Conservation (phyloP, 2,888 invertebrate genomes). For the Formica aserva region DNA sequence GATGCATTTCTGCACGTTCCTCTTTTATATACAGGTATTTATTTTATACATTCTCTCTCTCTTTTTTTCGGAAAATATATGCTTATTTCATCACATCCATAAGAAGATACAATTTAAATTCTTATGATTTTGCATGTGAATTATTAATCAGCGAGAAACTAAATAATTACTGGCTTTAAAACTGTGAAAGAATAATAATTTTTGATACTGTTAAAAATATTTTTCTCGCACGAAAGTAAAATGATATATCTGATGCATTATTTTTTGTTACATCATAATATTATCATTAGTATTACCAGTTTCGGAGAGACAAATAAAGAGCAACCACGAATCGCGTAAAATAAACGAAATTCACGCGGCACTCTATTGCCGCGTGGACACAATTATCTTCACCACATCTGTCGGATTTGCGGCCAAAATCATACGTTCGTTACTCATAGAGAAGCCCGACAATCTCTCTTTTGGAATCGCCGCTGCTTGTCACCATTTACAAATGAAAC, state of each 20-base stretch:
- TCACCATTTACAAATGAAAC: slow-evolving; percentile 18
- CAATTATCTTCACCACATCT: background rate
- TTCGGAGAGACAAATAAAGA: background rate
- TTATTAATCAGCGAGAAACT: background rate
- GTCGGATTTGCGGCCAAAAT: slow-evolving; percentile 1
- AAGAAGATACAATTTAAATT: background rate
- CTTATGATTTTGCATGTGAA: background rate
- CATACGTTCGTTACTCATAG: background rate
- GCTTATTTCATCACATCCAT: background rate
- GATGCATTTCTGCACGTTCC: slow-evolving; percentile 32
- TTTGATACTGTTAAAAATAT: background rate
- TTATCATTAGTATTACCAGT: background rate
- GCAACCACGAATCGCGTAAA: background rate
- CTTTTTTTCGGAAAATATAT: background rate
- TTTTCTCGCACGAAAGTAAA: background rate
- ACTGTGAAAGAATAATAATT: background rate
- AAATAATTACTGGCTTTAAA: background rate
- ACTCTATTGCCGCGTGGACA: background rate
- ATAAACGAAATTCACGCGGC: background rate
- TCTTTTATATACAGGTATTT: background rate
- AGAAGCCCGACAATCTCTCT: slow-evolving; percentile 12
- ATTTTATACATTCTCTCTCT: background rate
- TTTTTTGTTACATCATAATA: background rate
- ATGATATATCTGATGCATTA: background rate
- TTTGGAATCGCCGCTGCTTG: slow-evolving; percentile 13